Conservation (phyloP, 2,113 vertebrate species). For the Amia ocellicauda region DNA sequence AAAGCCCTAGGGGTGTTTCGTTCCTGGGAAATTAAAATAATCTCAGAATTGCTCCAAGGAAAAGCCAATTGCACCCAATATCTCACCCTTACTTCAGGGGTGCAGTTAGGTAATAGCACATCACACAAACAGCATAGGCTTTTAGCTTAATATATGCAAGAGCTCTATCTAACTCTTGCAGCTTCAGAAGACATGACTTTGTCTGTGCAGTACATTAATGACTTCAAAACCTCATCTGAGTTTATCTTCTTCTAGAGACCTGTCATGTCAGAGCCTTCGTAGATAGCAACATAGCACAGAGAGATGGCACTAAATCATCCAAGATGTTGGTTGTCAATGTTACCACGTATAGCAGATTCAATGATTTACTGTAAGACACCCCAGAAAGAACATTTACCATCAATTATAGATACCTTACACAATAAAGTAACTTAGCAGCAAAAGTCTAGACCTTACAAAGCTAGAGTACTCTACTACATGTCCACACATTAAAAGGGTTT, state of each 20-base stretch:
- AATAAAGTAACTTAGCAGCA: not conserved
- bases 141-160: not conserved
- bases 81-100: constrained; percentile 43
- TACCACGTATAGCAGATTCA: not conserved
- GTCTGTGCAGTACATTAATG: not conserved
- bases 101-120: not conserved
- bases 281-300: not conserved
- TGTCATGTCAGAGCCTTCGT: not conserved
- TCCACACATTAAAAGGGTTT: too few relatives aligned
- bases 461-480: too few relatives aligned
- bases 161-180: not conserved
- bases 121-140: constrained; percentile 26
- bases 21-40: constrained; percentile 54
- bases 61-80: constrained; percentile 56
- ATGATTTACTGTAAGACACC: not conserved
- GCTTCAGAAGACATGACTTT: not conserved
- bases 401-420: not conserved
- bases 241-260: not conserved
- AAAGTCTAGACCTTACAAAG: too few relatives aligned
- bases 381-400: not conserved
- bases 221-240: not conserved
- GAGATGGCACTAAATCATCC: not conserved
- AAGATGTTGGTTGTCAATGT: not conserved
- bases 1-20: constrained; percentile 48
- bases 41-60: constrained; percentile 55